Percentiles rank a stretch among this genome's conserved stretches.
Evolutionary conservation across 2,888 invertebrate genomes (phyloP).

Genomic region (Chrysolina americana): DNA sequence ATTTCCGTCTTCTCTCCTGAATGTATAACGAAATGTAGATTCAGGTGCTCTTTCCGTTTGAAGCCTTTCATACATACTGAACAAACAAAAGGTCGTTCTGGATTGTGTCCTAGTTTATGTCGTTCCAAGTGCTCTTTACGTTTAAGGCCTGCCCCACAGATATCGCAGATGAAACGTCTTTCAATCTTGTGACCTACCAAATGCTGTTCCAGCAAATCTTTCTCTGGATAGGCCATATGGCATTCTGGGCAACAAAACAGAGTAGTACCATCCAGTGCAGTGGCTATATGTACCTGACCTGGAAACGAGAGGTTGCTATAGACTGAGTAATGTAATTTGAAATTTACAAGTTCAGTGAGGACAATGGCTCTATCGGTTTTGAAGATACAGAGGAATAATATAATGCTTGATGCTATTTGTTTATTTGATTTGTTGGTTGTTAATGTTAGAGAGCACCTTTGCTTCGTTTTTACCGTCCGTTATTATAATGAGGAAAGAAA

Average conservation of each 20-base stretch:
- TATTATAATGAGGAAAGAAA: no score
- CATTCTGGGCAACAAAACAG: slow-evolving; percentile 87
- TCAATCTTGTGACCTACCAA: slow-evolving; percentile 85
- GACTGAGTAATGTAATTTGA: not conserved
- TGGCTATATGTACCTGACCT: slow-evolving; percentile 83
- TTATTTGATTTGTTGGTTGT: no score
- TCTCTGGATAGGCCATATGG: slow-evolving; percentile 86
- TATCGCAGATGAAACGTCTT: slow-evolving; percentile 83
- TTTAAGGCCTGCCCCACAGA: slow-evolving; percentile 84
- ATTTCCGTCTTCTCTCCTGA: slow-evolving; percentile 88
- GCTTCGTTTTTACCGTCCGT: no score
- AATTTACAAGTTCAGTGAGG: not conserved
- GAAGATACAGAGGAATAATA: no score
- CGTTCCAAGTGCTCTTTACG: slow-evolving; percentile 85
- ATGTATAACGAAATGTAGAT: slow-evolving; percentile 87
- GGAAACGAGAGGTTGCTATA: slow-evolving; percentile 57
- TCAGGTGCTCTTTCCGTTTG: slow-evolving; percentile 86
- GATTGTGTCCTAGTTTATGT: slow-evolving; percentile 86
- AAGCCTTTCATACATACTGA: slow-evolving; percentile 83
- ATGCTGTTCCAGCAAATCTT: slow-evolving; percentile 84
- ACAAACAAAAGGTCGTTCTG: slow-evolving; percentile 85
- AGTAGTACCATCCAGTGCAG: slow-evolving; percentile 81
- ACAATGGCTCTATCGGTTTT: no score
- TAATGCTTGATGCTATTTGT: no score
- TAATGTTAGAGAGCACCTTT: no score